Evolutionary conservation across 1,140 invertebrate genomes (phyloP), one percentile per base, ranked within the genome.

Genomic region (Dysdera silvatica): DNA sequence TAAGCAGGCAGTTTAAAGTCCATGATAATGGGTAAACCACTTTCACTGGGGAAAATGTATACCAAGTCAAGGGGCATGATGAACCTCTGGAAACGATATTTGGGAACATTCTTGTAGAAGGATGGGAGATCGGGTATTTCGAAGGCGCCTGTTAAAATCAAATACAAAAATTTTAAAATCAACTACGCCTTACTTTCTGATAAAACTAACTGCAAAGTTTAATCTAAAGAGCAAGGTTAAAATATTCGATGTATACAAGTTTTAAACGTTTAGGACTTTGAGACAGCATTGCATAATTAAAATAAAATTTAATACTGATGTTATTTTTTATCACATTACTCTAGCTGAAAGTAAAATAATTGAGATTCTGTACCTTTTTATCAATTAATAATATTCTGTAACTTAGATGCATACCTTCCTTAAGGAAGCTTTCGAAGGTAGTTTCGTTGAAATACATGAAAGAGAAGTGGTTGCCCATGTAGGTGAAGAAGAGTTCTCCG

Each of bases 1-100:
- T 59, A 57, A 1, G 41, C 8, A 0, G 67, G 63, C 32, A 55
- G 43, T 28, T 65, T 67, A 37, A 54, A 51, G 33, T 67, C 52
- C n/a, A 69, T 57, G 0, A 49, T 20, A 16, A 67, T n/a, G 16
- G 68, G 68, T 7, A 69, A 23, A 4, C 68, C 68, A 4, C 64
- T 35, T 53, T 69, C 68, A 31, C 35, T 65, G 8, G 65, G 65
- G 4, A 69, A 49, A 4, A 61, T 10, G 31, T 65, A 67, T 8
- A 52, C 33, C 16, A 48, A 32, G 23, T 69, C 68, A 12, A 58
- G 20, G 4, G 20, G 28, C 16, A 67, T n/a, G 12, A 59, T 33
- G 24, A 65, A 59, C 16, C 64, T 29, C 26, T 67, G 62, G 48
- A 43, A 59, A 29, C 16, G 28, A 45, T 58, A 58, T 26, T 53